These are phyloP conservation scores for Champsocephalus esox DNA, from an alignment of 2,797 vertebrate species.

Conservation along the genomic window DNA sequence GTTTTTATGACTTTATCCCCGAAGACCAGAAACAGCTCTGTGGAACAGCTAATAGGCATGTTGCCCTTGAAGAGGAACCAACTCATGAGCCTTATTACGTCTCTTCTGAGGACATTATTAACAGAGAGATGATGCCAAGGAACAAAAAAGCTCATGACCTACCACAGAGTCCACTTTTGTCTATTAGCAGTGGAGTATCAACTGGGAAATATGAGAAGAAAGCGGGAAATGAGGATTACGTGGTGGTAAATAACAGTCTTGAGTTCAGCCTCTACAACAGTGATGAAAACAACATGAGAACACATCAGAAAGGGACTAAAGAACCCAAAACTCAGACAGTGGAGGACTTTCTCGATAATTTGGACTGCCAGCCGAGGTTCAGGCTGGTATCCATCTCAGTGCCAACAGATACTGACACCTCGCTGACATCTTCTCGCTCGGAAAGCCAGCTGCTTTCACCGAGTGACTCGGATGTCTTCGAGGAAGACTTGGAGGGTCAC, in stretches of 20 bases:
- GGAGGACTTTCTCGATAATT: conserved; percentile 46
- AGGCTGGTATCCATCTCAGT: conserved; percentile 73
- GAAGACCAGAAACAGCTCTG: conserved; percentile 42
- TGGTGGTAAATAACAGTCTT: conserved; percentile 47
- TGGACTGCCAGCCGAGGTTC: conserved; percentile 66
- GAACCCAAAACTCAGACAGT: conserved; percentile 23
- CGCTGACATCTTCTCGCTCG: conserved; percentile 68
- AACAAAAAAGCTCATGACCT: conserved; percentile 23
- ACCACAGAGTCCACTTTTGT: conserved; percentile 15
- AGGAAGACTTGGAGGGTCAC: conserved; percentile 75
- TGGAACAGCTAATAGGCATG: conserved; percentile 22
- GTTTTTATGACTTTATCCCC: conserved; percentile 35
- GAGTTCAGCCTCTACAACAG: conserved; percentile 14
- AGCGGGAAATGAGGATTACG: conserved; percentile 59
- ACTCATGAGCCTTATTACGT: conserved; percentile 67
- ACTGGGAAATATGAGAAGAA: conserved; percentile 41
- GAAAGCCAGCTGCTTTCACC: conserved; percentile 71
- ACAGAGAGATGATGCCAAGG: conserved; percentile 37
- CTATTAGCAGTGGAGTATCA: conserved; percentile 14
- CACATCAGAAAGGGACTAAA: conserved; percentile 47
- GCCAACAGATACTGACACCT: conserved; percentile 67
- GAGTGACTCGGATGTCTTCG: conserved; percentile 65
- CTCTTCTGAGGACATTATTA: conserved; percentile 69
- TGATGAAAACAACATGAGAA: conserved; percentile 37
- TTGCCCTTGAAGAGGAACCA: conserved; percentile 19